Base-by-base conservation (phyloP, 2,113 vertebrate species). In the Rattus rattus region DNA sequence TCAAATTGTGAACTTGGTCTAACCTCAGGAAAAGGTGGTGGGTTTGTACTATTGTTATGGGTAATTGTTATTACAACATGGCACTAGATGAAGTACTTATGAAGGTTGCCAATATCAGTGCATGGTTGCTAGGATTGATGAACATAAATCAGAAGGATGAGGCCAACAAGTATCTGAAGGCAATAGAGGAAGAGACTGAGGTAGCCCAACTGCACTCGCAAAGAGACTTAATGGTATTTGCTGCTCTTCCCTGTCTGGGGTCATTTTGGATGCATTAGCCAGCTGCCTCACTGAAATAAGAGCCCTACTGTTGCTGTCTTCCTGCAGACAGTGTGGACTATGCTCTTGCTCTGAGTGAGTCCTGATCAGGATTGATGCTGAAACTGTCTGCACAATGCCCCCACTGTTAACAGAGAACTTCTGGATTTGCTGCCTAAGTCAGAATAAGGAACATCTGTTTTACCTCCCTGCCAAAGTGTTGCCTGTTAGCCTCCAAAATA, bases 371-470 rank as follows among this genome's bases (percentile, higher is more conserved):
- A 72, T 70, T 83, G 70, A 79, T 43, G 84, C 12, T 49, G 13
- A 52, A 70, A 63, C 30, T 36, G 10, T 17, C 73, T 77, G 56
- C 8, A 26, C 26, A 70, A 56, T 10, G 10, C 10, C 63, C 14
- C 39, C 28, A 3, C 30, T 72, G 54, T 90, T 94, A 73, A 94
- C 43, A 54, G 7, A 52, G 56, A 93, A 77, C 8, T 83, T 86
- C 12, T 67, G 56, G 17, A 69, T 88, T 88, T 95, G 52, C 73
- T 81, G 47, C 33, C 72, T 84, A 90, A 77, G 81, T 0, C 70
- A 59, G 85, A 90, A 80, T 20, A 73, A 87, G 39, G 47, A 30
- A 90, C 67, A 95, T n/a, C 69, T 76, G 5, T 87, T 77, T 96
- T 52, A 70, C 2, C 5, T 16, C 80, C 72, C 43, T 72, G 65